Base-by-base conservation (phyloP, 2,888 invertebrate genomes). In the Drosophila putrida region DNA sequence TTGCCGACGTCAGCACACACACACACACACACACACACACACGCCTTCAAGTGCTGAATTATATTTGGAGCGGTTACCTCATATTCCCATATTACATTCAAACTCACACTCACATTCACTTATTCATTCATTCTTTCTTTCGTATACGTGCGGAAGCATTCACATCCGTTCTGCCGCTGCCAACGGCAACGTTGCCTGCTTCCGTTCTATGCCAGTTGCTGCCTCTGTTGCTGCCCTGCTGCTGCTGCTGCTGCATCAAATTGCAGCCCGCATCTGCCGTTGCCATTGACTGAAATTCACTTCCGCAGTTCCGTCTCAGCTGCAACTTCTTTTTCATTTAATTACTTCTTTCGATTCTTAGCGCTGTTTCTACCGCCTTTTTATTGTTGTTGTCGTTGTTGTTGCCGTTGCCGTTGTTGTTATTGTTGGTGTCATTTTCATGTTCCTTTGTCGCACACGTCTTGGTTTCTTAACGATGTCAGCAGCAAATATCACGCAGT, bases 311-410 rank as follows among this genome's bases (percentile, higher is more conserved):
- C 11, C 71, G 58, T 54, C 47, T 59, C 50, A 46, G 50, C 66
- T 47, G 67, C 62, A 51, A 57, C 70, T 70, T 79, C 80, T 85
- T 71, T 63, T 68, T 59, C 71, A 82, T 85, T 82, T 90, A 91
- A 90, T 90, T 91, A 87, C 87, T 89, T 84, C 82, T 90, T 90
- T 90, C 90, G 90, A 90, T 85, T 83, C 88, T 87, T 81, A 87
- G 41, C 79, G 89, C 77, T 78, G 71, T 80, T 88, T 68, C 78
- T 71, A 75, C 81, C 68, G 71, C 78, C 44, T 39, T 47, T 55
- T 47, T 6, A 38, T 54, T 51, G 49, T 65, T 75, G 53, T 66
- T 65, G 49, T 59, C 67, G 13, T 41, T 63, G 31, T 43, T 47
- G 39, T 43, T 43, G 35, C 46, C 55, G 9, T 49, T 67, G 58